Evolutionary conservation across 2,888 invertebrate species (phyloP).

Genomic region (Periphyllus acericola): DNA sequence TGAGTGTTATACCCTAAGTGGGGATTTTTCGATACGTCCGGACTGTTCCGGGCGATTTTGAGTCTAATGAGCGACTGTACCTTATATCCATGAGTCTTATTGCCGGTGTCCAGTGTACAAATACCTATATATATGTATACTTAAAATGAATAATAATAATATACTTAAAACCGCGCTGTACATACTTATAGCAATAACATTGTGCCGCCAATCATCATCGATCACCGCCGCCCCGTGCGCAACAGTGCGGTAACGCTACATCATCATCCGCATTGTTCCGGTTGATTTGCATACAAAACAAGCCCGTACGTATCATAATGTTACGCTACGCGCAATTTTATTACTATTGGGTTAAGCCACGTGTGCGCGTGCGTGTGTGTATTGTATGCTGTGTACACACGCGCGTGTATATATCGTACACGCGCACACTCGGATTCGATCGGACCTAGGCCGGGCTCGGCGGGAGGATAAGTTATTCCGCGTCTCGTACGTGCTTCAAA

Average conservation of each 20-base stretch:
- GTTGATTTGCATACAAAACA: background rate
- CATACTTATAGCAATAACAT: background rate
- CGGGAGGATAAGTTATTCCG: conserved; percentile 20
- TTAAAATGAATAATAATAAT: background rate
- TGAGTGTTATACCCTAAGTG: too few species aligned
- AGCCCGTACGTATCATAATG: background rate
- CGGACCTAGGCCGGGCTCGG: background rate
- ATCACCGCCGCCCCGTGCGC: background rate
- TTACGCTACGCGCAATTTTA: background rate
- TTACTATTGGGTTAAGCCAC: background rate
- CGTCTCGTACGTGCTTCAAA: conserved; percentile 32
- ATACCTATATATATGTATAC: too few species aligned
- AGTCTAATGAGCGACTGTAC: too few species aligned
- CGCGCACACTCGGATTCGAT: background rate
- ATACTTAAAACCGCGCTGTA: background rate
- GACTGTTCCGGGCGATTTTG: too few species aligned
- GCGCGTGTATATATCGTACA: background rate
- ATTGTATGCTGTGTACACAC: background rate
- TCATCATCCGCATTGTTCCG: background rate
- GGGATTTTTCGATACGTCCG: too few species aligned
- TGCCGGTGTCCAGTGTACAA: too few species aligned
- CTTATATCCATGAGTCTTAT: too few species aligned
- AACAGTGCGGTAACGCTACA: too few species aligned
- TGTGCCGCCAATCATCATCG: conserved; percentile 8
- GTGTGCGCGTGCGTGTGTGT: background rate